Conservation (phyloP, 1,140 invertebrate species). For the Platorchestia sp. region DNA sequence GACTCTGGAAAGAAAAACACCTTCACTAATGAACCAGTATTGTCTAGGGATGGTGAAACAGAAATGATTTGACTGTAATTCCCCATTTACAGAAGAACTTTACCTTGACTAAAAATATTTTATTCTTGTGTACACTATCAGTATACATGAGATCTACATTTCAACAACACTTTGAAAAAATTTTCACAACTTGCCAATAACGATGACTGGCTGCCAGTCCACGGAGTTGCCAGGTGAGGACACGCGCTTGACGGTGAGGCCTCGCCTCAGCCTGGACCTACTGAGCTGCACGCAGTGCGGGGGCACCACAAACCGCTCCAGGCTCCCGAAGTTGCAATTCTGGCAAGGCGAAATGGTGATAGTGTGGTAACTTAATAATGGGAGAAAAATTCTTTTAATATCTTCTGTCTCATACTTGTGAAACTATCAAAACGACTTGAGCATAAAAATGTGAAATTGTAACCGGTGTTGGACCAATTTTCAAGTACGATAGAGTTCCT, state of each 20-base stretch:
- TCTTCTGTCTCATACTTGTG: background rate
- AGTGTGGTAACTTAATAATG: background rate
- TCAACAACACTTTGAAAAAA: background rate
- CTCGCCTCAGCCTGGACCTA: conserved; percentile 25
- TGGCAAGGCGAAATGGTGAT: background rate
- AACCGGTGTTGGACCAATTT: no score
- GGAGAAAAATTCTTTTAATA: background rate
- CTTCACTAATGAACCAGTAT: no score
- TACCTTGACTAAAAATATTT: no score
- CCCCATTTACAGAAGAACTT: no score
- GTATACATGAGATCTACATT: no score
- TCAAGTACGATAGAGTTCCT: no score
- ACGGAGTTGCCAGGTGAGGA: background rate
- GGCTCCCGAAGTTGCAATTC: background rate
- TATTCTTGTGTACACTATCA: no score
- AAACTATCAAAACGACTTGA: no score
- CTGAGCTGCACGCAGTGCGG: conserved; percentile 32
- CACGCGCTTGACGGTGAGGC: conserved; percentile 18
- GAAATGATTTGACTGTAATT: no score
- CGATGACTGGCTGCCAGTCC: background rate
- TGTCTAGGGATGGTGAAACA: no score
- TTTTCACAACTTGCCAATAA: background rate
- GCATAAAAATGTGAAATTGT: no score
- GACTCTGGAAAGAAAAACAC: no score
- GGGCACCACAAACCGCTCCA: background rate